These are phyloP conservation scores for Ornithorhynchus anatinus DNA, from an alignment of 2,113 vertebrate genomes.

Conservation along the genomic window DNA sequence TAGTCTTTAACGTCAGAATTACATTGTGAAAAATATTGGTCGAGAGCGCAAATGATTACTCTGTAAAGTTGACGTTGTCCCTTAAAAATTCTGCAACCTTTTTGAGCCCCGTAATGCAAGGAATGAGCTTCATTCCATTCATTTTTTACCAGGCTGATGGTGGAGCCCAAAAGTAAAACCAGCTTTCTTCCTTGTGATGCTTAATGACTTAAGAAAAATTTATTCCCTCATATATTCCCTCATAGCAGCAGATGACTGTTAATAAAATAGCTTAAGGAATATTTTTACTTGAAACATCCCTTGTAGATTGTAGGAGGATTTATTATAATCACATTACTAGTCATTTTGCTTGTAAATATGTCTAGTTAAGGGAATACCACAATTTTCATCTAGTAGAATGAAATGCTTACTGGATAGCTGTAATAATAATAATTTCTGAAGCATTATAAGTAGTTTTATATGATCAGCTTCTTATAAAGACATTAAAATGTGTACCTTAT, in stretches of 20 bases:
- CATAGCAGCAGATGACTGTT: slow-evolving; percentile 24
- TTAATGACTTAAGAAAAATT: not conserved
- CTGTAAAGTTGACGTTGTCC: no score
- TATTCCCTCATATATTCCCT: not conserved
- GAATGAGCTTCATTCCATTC: not conserved
- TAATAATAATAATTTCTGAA: not conserved
- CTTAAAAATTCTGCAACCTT: slow-evolving; percentile 10
- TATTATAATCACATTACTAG: slow-evolving; percentile 16
- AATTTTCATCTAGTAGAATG: slow-evolving; percentile 12
- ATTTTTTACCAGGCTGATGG: slow-evolving; percentile 22
- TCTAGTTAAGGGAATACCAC: not conserved
- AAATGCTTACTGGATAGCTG: slow-evolving; percentile 13
- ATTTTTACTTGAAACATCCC: not conserved
- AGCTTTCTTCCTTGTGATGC: slow-evolving; percentile 1
- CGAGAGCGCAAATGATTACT: no score
- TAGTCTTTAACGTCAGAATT: no score
- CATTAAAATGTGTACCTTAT: not conserved
- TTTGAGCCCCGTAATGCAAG: not conserved
- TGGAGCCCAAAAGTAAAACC: not conserved
- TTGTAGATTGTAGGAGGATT: not conserved
- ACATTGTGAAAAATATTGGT: not conserved
- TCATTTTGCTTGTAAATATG: slow-evolving; percentile 16
- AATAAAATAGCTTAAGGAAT: slow-evolving; percentile 36
- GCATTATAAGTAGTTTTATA: not conserved
- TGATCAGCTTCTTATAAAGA: not conserved